Base-by-base conservation (phyloP, 2,797 vertebrate species). In the Tragopan temminckii region DNA sequence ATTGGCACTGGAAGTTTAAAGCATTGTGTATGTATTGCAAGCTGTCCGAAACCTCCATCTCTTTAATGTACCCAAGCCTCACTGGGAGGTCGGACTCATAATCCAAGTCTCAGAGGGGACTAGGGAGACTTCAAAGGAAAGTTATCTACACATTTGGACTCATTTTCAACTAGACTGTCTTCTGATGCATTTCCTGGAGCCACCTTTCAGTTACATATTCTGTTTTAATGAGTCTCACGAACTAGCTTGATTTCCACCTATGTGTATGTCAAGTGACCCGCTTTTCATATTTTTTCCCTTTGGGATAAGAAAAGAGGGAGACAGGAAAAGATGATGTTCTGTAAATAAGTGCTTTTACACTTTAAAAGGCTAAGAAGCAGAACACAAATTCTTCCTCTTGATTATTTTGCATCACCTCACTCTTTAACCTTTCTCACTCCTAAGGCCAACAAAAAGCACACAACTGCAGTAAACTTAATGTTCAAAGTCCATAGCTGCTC, bases 141-240 rank as follows among this genome's bases (percentile, higher is more conserved):
- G 84, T 59, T 48, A 82, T 69, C 87, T 63, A 64, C n/a, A 72
- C 27, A 24, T 71, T 91, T 64, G 88, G 77, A 87, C 74, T 86
- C 13, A 81, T 77, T 84, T 93, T 79, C 88, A 88, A 42, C 33
- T 64, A 91, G 48, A 23, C 19, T 68, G 71, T 33, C 61, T 88
- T 94, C 88, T 76, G 81, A 85, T 88, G 66, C 25, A 33, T 40
- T 70, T 96, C 67, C 83, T 59, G 38, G 27, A 94, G 77, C 74
- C 87, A 92, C 55, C 46, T 71, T 62, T 89, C 33, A 69, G 59
- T 33, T 27, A n/a, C 2, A 4, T 40, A 45, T 69, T 91, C 72
- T 81, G 80, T 63, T 67, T 50, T 82, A 84, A 91, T 57, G 35
- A 90, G 67, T n/a, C 70, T 84, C 89, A 63, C 4, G 55, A 25